Percentiles rank a stretch among this genome's conserved stretches.
phyloP scores from a whole-genome alignment of 2,888 invertebrate genomes.

The Lasius fuliginosus region DNA sequence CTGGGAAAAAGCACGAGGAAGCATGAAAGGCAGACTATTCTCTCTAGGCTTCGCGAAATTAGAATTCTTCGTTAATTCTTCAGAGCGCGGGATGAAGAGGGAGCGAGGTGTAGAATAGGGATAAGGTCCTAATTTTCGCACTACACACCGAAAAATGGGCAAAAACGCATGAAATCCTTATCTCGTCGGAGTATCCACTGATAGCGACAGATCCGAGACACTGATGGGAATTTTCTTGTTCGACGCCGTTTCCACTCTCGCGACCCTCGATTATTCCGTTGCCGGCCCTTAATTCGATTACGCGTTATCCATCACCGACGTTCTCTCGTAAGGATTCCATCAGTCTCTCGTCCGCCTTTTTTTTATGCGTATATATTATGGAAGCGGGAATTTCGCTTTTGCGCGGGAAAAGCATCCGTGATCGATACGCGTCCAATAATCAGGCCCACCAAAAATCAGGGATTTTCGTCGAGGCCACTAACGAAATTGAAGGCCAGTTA shows the following conservation, averaged over 20 bases:
- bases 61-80: constrained; percentile 73
- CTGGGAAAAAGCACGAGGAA: constrained; percentile 45
- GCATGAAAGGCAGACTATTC: constrained; percentile 59
- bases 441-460: constrained; percentile 70
- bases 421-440: constrained; percentile 71
- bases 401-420: constrained; percentile 44
- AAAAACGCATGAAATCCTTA: constrained; percentile 49
- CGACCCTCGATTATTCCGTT: background rate
- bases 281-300: constrained; percentile 30
- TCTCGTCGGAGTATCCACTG: constrained; percentile 13
- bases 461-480: constrained; percentile 67
- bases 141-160: constrained; percentile 68
- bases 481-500: constrained; percentile 75
- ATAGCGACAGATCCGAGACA: constrained; percentile 16
- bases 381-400: constrained; percentile 29
- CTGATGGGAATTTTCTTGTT: background rate
- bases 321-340: constrained; percentile 27
- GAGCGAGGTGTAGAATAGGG: constrained; percentile 22
- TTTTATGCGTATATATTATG: constrained; percentile 30
- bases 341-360: constrained; percentile 21
- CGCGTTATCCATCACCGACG: constrained; percentile 31
- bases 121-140: constrained; percentile 61
- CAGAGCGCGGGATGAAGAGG: background rate
- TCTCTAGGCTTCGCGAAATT: constrained; percentile 68
- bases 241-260: background rate